These are phyloP conservation scores for Scyliorhinus canicula DNA, from an alignment of 2,797 vertebrate species.

Conservation along the genomic window DNA sequence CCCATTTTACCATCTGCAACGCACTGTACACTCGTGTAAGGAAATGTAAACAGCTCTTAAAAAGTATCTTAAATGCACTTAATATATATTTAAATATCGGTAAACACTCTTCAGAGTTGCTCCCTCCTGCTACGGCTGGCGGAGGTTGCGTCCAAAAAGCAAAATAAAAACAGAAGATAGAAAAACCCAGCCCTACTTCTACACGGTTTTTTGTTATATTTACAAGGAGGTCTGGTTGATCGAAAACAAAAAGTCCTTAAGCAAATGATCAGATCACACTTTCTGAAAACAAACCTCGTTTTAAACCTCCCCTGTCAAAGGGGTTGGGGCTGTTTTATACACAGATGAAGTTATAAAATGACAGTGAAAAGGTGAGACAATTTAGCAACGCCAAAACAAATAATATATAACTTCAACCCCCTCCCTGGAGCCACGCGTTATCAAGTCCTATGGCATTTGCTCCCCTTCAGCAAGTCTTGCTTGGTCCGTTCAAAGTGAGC, in stretches of 20 bases:
- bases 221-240: too few species aligned
- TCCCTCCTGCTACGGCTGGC: not conserved
- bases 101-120: slow-evolving; percentile 40
- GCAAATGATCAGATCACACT: not conserved
- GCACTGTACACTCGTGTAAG: slow-evolving; percentile 48
- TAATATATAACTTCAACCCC: too few species aligned
- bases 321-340: not conserved
- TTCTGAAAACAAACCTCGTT: not conserved
- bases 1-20: slow-evolving; percentile 42
- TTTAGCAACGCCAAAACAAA: too few species aligned
- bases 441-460: too few species aligned
- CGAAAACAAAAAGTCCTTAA: too few species aligned
- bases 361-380: too few species aligned
- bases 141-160: not conserved
- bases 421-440: too few species aligned
- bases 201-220: too few species aligned
- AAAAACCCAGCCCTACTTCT: not conserved
- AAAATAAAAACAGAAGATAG: too few species aligned
- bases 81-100: slow-evolving; percentile 47
- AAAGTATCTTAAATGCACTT: slow-evolving; percentile 35
- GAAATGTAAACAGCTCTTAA: slow-evolving; percentile 46
- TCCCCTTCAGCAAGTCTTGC: too few species aligned
- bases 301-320: not conserved
- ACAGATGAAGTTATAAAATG: not conserved
- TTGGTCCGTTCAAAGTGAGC: too few species aligned